These are phyloP conservation scores for Rapana venosa DNA, from an alignment of 2,888 invertebrate genomes.

Conservation along the genomic window DNA sequence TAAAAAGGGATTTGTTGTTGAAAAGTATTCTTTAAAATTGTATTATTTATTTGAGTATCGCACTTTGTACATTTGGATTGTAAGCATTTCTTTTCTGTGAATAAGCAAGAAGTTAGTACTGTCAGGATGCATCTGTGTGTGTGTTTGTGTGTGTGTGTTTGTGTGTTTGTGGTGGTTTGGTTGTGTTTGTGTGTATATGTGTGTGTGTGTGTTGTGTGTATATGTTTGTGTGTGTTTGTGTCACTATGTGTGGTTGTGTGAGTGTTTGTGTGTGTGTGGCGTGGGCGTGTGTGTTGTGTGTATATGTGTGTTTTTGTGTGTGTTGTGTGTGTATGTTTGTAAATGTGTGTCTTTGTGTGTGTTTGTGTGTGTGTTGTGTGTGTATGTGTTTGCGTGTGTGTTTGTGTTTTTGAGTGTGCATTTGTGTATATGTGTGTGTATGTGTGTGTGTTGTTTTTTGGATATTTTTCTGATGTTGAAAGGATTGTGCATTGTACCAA, in stretches of 20 bases:
- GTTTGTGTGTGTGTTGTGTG: neutral
- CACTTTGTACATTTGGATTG: too few species aligned
- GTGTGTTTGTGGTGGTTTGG: too few species aligned
- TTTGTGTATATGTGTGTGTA: conserved; percentile 13
- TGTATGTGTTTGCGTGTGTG: conserved; percentile 1
- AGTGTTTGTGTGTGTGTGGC: neutral
- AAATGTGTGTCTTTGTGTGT: neutral
- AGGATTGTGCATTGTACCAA: neutral
- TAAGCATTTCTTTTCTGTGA: too few species aligned
- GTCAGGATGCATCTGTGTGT: too few species aligned
- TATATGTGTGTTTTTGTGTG: neutral
- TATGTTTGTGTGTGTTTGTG: neutral
- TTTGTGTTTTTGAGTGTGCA: neutral
- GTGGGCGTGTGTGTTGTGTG: neutral
- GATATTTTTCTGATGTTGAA: neutral
- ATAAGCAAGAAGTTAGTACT: too few species aligned
- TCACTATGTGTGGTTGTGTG: too few species aligned
- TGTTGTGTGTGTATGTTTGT: neutral
- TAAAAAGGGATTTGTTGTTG: too few species aligned
- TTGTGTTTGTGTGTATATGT: too few species aligned
- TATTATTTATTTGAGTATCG: too few species aligned
- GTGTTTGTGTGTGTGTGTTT: too few species aligned
- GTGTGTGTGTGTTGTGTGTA: neutral
- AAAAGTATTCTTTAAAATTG: too few species aligned
- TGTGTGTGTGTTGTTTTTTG: neutral